These are phyloP conservation scores for Dyspetes luteomarginatus DNA, from an alignment of 2,888 invertebrate species.

Conservation along the genomic window DNA sequence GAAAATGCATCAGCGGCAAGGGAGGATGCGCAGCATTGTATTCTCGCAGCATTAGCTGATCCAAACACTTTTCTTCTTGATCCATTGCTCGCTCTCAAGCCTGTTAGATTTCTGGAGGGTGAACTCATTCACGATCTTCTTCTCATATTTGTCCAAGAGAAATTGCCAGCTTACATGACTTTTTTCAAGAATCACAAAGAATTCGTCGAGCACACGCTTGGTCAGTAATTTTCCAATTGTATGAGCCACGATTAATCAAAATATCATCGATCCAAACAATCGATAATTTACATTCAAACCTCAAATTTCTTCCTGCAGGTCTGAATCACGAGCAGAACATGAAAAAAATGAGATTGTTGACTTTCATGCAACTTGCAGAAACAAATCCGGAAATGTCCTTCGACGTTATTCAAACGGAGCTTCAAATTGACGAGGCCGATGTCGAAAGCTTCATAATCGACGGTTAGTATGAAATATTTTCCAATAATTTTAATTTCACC, in stretches of 20 bases:
- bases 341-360: constrained; percentile 97
- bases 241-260: not conserved
- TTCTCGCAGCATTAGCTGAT: constrained; percentile 97
- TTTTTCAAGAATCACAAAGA: constrained; percentile 97
- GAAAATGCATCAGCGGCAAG: constrained; percentile 98
- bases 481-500: constrained; percentile 7
- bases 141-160: constrained; percentile 97
- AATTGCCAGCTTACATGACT: constrained; percentile 94
- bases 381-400: constrained; percentile 96
- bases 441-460: constrained; percentile 99
- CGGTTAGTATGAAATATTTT: constrained; percentile 85
- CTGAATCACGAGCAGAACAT: constrained; percentile 97
- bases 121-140: constrained; percentile 97
- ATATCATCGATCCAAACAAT: not conserved
- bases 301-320: constrained; percentile 83
- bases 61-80: constrained; percentile 98
- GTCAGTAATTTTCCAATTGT: constrained; percentile 74
- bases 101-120: constrained; percentile 97
- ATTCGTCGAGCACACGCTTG: constrained; percentile 89
- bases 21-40: constrained; percentile 98
- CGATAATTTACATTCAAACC: too few species aligned
- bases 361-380: constrained; percentile 99
- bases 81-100: constrained; percentile 95
- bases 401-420: constrained; percentile 93
- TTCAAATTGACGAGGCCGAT: constrained; percentile 93